Percentiles rank a stretch among this genome's conserved stretches.
Conservation (phyloP, 1,140 invertebrate species). For the Cherax destructor region DNA sequence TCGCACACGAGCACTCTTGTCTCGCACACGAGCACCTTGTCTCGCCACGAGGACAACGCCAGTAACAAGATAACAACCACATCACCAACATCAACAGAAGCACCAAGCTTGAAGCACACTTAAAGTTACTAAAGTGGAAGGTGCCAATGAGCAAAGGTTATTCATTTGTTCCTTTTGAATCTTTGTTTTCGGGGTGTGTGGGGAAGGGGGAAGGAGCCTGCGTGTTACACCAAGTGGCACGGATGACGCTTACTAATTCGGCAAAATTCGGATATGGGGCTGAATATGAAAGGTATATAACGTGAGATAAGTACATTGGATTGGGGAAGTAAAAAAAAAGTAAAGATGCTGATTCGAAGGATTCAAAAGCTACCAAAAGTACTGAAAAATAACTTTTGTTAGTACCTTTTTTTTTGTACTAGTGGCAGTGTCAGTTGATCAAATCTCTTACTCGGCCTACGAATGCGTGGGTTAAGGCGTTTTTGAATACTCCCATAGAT, state of each 20-base stretch:
- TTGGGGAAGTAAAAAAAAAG: neutral
- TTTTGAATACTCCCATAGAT: neutral
- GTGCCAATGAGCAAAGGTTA: neutral
- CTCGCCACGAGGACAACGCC: too few relatives aligned
- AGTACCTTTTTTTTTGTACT: neutral
- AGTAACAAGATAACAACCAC: neutral
- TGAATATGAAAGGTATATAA: neutral
- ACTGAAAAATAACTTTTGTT: neutral
- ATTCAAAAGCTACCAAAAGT: neutral
- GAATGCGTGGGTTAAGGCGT: too few relatives aligned
- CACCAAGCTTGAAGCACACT: neutral
- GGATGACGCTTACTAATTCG: neutral
- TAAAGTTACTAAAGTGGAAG: neutral
- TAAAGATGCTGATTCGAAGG: neutral
- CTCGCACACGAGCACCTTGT: too few relatives aligned
- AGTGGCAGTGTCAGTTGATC: neutral
- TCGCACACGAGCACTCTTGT: too few relatives aligned
- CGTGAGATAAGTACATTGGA: neutral
- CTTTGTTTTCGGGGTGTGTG: too few relatives aligned
- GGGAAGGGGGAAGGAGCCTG: too few relatives aligned
- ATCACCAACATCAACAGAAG: neutral
- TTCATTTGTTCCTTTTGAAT: too few relatives aligned
- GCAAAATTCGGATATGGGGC: neutral
- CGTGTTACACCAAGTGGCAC: too few relatives aligned
- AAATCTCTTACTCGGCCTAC: neutral